Evolutionary conservation across 2,797 vertebrate genomes (phyloP).

Genomic region (Characodon lateralis): DNA sequence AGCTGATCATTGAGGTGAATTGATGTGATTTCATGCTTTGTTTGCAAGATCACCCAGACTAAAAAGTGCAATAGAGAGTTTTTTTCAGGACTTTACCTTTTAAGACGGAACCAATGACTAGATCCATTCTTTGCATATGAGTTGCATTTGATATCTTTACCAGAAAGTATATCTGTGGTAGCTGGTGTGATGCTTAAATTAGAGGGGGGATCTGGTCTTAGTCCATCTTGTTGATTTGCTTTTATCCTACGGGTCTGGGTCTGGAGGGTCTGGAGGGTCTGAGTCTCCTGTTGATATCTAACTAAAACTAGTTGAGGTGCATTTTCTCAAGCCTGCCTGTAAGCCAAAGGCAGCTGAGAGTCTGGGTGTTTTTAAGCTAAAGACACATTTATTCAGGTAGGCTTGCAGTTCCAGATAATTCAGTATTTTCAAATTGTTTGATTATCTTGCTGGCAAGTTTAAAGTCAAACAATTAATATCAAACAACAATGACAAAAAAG

Average conservation of each 20-base stretch:
- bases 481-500: no score
- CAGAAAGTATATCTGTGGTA: slow-evolving; percentile 5
- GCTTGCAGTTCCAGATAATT: background rate
- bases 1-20: slow-evolving; percentile 90
- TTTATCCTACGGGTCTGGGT: background rate
- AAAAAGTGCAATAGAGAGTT: slow-evolving; percentile 76
- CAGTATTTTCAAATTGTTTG: background rate
- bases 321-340: background rate
- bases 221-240: background rate
- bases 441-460: background rate
- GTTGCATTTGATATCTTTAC: slow-evolving; percentile 50
- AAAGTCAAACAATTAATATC: no score
- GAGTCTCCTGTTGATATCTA: background rate
- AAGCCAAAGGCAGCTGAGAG: no score
- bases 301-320: background rate
- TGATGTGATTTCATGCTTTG: slow-evolving; percentile 91
- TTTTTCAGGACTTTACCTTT: slow-evolving; percentile 61
- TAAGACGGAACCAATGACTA: slow-evolving; percentile 49
- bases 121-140: slow-evolving; percentile 27
- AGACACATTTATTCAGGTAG: background rate
- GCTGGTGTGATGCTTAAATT: slow-evolving; percentile 3
- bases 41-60: slow-evolving; percentile 87
- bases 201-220: background rate
- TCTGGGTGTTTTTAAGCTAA: background rate
- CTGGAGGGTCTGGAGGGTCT: no score